These are phyloP conservation scores for Trachythela sp. DNA, from an alignment of 64 coral and sea anemone species.

Conservation along the genomic window DNA sequence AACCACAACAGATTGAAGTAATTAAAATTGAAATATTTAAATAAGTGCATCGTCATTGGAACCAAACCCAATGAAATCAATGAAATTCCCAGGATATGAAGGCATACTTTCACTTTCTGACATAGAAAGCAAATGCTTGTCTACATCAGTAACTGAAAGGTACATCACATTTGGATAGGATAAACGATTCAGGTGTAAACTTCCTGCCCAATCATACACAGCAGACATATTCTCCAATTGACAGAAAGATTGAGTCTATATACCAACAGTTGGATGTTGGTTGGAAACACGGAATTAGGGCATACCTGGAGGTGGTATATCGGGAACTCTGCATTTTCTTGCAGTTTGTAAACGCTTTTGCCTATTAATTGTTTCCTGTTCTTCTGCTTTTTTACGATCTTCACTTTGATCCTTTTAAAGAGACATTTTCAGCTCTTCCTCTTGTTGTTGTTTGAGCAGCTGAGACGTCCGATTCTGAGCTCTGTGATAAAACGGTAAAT, in stretches of 20 bases:
- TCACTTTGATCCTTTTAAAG: constrained; percentile 6
- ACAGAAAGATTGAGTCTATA: constrained; percentile 34
- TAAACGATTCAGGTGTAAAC: constrained; percentile 29
- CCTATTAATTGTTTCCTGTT: constrained; percentile 11
- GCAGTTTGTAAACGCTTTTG: constrained; percentile 1
- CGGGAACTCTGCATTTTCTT: constrained; percentile 12
- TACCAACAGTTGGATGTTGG: constrained; percentile 15
- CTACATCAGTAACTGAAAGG: constrained; percentile 15
- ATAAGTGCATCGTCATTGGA: not conserved
- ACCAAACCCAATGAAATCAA: constrained; percentile 27
- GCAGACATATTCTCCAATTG: constrained; percentile 40
- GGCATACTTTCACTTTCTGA: constrained; percentile 30
- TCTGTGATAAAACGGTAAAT: too few relatives aligned
- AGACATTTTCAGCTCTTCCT: constrained; percentile 8
- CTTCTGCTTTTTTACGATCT: constrained; percentile 16
- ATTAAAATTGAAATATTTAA: not conserved
- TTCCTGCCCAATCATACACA: constrained; percentile 34
- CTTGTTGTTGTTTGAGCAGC: constrained; percentile 31
- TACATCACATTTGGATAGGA: constrained; percentile 4
- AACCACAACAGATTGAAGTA: not conserved
- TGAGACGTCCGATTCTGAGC: too few relatives aligned
- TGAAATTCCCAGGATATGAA: constrained; percentile 22
- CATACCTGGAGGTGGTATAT: constrained; percentile 31
- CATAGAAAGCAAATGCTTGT: constrained; percentile 22
- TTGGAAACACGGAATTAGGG: constrained; percentile 22